Percentiles rank a stretch among this genome's conserved stretches.
phyloP scores from a whole-genome alignment of 2,113 vertebrate genomes.

The Semnornis frantzii region DNA sequence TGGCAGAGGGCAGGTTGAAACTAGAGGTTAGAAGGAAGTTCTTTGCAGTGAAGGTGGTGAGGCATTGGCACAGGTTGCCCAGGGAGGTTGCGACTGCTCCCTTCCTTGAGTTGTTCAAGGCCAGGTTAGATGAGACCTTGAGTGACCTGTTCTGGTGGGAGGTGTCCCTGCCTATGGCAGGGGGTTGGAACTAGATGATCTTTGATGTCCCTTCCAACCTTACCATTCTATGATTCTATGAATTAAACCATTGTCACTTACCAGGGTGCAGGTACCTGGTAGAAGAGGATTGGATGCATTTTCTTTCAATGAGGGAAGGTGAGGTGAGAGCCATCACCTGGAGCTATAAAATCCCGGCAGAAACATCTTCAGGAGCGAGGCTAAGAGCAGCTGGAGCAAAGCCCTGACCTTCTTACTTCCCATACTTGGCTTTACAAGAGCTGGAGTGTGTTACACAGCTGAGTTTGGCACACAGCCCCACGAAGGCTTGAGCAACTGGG shows the following conservation, averaged over 20 bases:
- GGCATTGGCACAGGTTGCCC: too few species aligned
- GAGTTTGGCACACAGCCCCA: neutral
- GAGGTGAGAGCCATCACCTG: neutral
- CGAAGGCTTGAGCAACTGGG: conserved; percentile 2
- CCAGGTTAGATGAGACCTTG: too few species aligned
- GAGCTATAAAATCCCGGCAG: neutral
- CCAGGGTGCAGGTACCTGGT: rapidly evolving
- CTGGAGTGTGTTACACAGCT: neutral
- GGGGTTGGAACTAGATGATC: too few species aligned
- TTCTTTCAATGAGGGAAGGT: neutral
- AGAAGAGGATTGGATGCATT: neutral
- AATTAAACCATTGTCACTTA: neutral
- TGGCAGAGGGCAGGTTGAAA: too few species aligned
- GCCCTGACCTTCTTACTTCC: neutral
- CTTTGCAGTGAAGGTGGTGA: too few species aligned
- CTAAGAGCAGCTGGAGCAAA: neutral
- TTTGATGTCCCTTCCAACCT: too few species aligned
- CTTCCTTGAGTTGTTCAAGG: too few species aligned
- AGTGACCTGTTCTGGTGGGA: too few species aligned
- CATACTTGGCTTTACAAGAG: neutral
- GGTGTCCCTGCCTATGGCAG: too few species aligned
- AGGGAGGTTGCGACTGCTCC: too few species aligned
- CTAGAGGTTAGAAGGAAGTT: too few species aligned
- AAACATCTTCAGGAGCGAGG: neutral
- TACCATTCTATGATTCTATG: too few species aligned